Evolutionary conservation across 1,140 invertebrate genomes (phyloP).

Genomic region (Drosophila albomicans): DNA sequence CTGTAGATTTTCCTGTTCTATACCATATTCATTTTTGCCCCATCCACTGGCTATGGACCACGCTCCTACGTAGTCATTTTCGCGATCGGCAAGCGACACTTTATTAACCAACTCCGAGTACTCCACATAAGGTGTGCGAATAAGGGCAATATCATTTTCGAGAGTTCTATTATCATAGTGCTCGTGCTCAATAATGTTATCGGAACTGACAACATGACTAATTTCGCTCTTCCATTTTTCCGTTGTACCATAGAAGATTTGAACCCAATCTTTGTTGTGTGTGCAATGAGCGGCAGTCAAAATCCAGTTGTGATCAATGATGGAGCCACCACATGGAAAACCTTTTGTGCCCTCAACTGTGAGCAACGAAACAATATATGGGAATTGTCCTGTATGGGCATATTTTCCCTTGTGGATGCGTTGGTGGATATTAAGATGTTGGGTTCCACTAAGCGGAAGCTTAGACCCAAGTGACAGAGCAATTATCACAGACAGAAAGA

Average conservation of each 20-base stretch:
- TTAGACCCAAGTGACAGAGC: too few species aligned
- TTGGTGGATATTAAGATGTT: too few species aligned
- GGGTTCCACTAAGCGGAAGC: too few species aligned
- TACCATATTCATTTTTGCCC: constrained; percentile 14
- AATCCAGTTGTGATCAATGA: constrained; percentile 86
- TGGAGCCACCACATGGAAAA: constrained; percentile 86
- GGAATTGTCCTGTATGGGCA: constrained; percentile 77
- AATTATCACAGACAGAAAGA: too few species aligned
- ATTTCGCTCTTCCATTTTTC: too few species aligned
- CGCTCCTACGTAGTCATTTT: constrained; percentile 10
- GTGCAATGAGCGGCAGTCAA: constrained; percentile 85
- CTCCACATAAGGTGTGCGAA: constrained; percentile 29
- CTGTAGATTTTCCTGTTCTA: constrained; percentile 6
- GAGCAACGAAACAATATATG: constrained; percentile 77
- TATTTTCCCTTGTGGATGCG: too few species aligned
- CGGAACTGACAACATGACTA: neutral
- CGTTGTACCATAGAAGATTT: constrained; percentile 23
- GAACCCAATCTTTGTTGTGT: neutral
- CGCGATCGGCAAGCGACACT: constrained; percentile 27
- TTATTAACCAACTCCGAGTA: constrained; percentile 12
- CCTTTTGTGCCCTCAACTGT: constrained; percentile 61
- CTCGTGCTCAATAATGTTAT: constrained; percentile 32
- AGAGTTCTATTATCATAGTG: neutral
- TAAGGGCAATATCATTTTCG: constrained; percentile 37
- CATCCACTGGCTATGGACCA: constrained; percentile 39